These are phyloP conservation scores for Perca flavescens DNA, from an alignment of 2,113 vertebrate species.

Conservation along the genomic window DNA sequence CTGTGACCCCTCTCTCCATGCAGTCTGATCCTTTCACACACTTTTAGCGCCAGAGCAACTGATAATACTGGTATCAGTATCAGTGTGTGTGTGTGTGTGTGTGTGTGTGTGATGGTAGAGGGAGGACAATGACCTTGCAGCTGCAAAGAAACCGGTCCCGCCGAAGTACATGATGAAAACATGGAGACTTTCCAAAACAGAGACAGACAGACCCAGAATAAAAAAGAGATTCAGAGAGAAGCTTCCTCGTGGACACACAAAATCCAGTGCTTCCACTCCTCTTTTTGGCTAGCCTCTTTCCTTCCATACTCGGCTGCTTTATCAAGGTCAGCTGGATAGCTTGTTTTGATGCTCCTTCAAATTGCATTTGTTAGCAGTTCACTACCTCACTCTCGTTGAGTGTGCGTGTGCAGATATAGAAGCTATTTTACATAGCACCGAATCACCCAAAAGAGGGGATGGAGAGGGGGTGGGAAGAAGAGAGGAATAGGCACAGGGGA, in stretches of 20 bases:
- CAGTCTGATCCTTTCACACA: constrained; percentile 53
- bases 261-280: constrained; percentile 13
- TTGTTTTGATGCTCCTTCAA: constrained; percentile 51
- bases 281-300: constrained; percentile 8
- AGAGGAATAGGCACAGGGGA: constrained; percentile 25
- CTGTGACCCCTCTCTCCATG: constrained; percentile 39
- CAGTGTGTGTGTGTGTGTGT: constrained; percentile 18
- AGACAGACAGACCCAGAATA: background rate
- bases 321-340: constrained; percentile 56
- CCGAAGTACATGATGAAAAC: constrained; percentile 51
- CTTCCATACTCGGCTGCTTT: constrained; percentile 41
- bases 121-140: constrained; percentile 49
- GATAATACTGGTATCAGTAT: constrained; percentile 50
- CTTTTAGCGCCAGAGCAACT: constrained; percentile 33
- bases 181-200: constrained; percentile 53
- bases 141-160: constrained; percentile 34
- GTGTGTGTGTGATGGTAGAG: background rate
- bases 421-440: constrained; percentile 27
- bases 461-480: background rate
- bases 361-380: constrained; percentile 52
- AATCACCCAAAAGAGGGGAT: constrained; percentile 38
- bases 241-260: constrained; percentile 18
- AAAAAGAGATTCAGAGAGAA: background rate
- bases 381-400: background rate
- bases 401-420: constrained; percentile 23